Evolutionary conservation across 1,140 invertebrate species (phyloP).

Genomic region (Meloidogyne exigua): DNA sequence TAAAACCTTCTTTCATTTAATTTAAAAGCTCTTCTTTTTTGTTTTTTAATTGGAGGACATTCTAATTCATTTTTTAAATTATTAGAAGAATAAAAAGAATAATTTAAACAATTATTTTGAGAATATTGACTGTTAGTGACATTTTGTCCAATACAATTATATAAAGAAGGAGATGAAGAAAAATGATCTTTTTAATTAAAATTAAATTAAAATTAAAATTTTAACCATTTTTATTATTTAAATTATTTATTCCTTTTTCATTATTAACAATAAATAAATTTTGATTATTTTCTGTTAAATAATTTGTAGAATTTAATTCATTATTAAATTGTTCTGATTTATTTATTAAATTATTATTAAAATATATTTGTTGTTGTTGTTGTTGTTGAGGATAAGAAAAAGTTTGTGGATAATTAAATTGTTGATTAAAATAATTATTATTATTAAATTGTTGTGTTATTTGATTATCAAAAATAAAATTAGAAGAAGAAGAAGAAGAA

Average conservation of each 20-base stretch:
- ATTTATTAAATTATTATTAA: background rate
- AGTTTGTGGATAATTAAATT: background rate
- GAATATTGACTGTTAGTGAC: background rate
- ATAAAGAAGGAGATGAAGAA: background rate
- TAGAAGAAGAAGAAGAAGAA: background rate
- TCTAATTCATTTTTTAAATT: background rate
- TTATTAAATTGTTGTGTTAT: too few species aligned
- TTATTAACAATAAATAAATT: background rate
- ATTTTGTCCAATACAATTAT: background rate
- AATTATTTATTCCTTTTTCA: background rate
- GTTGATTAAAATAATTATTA: background rate
- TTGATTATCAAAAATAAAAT: background rate
- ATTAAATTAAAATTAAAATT: too few species aligned
- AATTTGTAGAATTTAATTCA: background rate
- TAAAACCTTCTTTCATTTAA: too few species aligned
- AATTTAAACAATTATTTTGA: background rate
- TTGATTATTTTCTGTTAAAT: conserved; percentile 5
- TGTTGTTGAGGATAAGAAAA: background rate
- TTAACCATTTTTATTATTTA: too few species aligned
- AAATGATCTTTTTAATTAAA: too few species aligned
- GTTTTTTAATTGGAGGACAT: too few species aligned
- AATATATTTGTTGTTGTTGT: background rate
- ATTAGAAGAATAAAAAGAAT: background rate
- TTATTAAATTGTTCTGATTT: background rate
- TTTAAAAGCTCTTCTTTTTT: too few species aligned